Base-by-base conservation (phyloP, 1,140 invertebrate species). In the Euura lappo region DNA sequence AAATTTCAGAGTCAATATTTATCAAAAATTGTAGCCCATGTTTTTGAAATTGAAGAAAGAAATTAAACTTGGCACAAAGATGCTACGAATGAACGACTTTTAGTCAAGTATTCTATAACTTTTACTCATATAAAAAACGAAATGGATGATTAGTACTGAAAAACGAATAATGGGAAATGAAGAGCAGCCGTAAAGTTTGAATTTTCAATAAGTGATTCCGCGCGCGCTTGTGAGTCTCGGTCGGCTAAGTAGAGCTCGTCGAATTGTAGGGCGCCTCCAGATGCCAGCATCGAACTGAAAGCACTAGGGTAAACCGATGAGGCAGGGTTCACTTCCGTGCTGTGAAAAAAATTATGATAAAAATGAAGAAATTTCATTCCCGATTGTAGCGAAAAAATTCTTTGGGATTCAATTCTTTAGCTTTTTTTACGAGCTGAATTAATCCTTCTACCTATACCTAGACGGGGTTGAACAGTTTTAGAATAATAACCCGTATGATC, bases 201-300 rank as follows among this genome's bases (percentile, higher is more conserved):
- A 28, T 28, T 28, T 28, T 28, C 28, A 28, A 28, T 28, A 28
- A 28, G 28, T 28, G 28, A 28, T 28, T 28, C 1, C 28, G 51
- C 51, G 6, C 8, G 13, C 8, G 51, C 51, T 60, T 60, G 6
- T n/a, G 3, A 60, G 51, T 8, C 51, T 60, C 51, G 51, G 51
- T 60, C 51, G 51, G 51, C 51, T n/a, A 60, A n/a, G 3, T 11
- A 60, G 51, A 60, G 10, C 10, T n/a, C 51, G 51, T 11, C 51
- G 51, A 60, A 60, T 28, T 60, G 51, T 60, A 60, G 51, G 51
- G 51, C 77, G 77, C 81, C 81, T 81, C 76, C 74, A 83, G 81
- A 84, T 83, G 82, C 76, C 82, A 83, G 80, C 81, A 81, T 82
- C 79, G 76, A 78, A 79, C 77, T 69, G 73, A 76, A 11, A 42